A percentile compares a stretch with the other conserved stretches of the same genome.
Evolutionary conservation across 1,140 invertebrate genomes (phyloP).

Genomic region (Atta texana): DNA sequence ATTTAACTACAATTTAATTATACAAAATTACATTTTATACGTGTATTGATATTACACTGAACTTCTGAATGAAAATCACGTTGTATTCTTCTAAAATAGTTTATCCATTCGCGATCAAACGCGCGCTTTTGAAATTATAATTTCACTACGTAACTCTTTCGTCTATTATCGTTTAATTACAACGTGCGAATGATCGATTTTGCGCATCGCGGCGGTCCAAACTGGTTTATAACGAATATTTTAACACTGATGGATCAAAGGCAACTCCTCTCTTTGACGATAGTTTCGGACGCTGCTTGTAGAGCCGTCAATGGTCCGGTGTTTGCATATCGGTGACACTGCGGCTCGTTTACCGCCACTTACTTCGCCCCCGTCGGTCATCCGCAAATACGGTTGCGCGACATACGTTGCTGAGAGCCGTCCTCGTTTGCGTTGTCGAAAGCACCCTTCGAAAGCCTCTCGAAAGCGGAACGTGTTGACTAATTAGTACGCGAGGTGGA

Average conservation of each 20-base stretch:
- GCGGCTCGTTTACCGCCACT: slow-evolving; percentile 50
- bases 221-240: slow-evolving; percentile 55
- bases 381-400: slow-evolving; percentile 55
- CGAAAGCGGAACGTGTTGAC: neutral
- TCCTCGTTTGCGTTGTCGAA: neutral
- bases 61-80: neutral
- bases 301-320: slow-evolving; percentile 42
- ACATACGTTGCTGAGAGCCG: slow-evolving; percentile 35
- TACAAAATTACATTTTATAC: neutral
- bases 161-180: slow-evolving; percentile 4
- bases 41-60: neutral
- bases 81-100: slow-evolving; percentile 4
- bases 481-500: slow-evolving; percentile 20
- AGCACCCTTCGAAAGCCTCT: neutral
- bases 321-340: slow-evolving; percentile 55
- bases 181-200: slow-evolving; percentile 35
- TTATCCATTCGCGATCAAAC: neutral
- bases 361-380: slow-evolving; percentile 50
- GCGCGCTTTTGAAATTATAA: neutral
- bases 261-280: slow-evolving; percentile 48
- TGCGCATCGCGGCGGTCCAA: neutral
- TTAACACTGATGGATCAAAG: slow-evolving; percentile 65
- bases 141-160: neutral
- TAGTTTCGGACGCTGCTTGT: slow-evolving; percentile 46
- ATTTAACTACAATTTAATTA: neutral